Conservation (phyloP, 1,140 invertebrate genomes). For the Aphidius gifuensis region DNA sequence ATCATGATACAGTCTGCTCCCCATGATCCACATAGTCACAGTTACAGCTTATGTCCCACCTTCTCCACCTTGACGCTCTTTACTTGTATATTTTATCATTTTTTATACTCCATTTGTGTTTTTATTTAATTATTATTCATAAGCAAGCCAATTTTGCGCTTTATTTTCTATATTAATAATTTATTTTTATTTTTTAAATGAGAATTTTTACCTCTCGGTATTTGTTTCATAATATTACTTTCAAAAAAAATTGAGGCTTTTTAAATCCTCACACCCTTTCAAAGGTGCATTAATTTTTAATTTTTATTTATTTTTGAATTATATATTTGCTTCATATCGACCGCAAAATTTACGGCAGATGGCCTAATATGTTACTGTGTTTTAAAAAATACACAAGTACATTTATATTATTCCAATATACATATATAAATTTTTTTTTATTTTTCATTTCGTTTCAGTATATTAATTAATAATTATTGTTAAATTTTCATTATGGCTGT, state of each 20-base stretch:
- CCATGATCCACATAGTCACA: conserved; percentile 56
- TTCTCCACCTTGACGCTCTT: conserved; percentile 31
- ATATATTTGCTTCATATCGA: conserved; percentile 33
- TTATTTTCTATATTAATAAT: conserved; percentile 4
- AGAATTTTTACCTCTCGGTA: conserved; percentile 25
- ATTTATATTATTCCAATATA: conserved; percentile 30
- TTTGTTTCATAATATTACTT: conserved; percentile 27
- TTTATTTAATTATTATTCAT: conserved; percentile 1
- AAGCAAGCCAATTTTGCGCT: conserved; percentile 10
- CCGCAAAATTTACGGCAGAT: conserved; percentile 18
- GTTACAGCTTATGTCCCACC: conserved; percentile 53
- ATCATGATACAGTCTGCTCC: conserved; percentile 47
- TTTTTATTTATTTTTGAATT: conserved; percentile 25
- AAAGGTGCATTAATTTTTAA: conserved; percentile 27
- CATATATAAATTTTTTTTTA: conserved; percentile 39
- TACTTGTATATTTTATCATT: conserved; percentile 20
- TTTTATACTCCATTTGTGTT: neutral
- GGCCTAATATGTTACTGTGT: conserved; percentile 19
- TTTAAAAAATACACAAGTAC: conserved; percentile 27
- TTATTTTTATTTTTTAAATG: too few species aligned
- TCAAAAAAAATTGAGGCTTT: conserved; percentile 27
- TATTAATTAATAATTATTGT: conserved; percentile 36
- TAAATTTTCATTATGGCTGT: conserved; percentile 48
- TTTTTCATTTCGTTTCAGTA: conserved; percentile 31
- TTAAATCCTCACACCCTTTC: too few species aligned